Percentiles rank a stretch among this genome's conserved stretches.
Conservation (phyloP, 2,797 vertebrate genomes). For the Novumbra hubbsi region DNA sequence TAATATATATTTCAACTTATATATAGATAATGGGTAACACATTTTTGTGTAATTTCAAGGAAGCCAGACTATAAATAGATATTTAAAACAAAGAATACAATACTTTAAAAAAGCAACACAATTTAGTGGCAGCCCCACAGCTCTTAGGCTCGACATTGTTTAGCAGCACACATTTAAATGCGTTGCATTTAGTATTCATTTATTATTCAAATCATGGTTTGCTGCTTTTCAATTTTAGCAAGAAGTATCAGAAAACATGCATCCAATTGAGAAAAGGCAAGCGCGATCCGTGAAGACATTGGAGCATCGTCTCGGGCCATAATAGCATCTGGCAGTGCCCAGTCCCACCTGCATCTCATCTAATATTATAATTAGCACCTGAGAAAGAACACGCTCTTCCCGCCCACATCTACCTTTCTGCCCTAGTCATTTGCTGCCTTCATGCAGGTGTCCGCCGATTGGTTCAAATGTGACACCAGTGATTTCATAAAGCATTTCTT, state of each 20-base stretch:
- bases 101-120: no score
- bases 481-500: slow-evolving; percentile 77
- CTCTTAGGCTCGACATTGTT: background rate
- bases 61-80: no score
- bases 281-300: background rate
- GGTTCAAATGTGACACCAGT: slow-evolving; percentile 54
- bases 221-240: background rate
- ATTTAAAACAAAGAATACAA: no score
- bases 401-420: slow-evolving; percentile 41
- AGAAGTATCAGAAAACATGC: background rate
- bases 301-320: background rate
- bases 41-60: no score
- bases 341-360: slow-evolving; percentile 35
- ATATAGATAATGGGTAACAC: no score
- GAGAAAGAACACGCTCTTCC: slow-evolving; percentile 34
- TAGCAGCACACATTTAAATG: background rate
- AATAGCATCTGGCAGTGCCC: slow-evolving; percentile 4
- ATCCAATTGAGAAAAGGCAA: no score
- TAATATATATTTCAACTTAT: no score
- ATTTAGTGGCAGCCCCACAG: background rate
- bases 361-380: slow-evolving; percentile 42
- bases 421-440: slow-evolving; percentile 59
- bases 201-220: background rate
- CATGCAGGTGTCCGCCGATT: slow-evolving; percentile 50
- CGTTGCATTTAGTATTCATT: background rate